phyloP scores from a whole-genome alignment of 2,797 vertebrate species.

The Notamacropus eugenii region DNA sequence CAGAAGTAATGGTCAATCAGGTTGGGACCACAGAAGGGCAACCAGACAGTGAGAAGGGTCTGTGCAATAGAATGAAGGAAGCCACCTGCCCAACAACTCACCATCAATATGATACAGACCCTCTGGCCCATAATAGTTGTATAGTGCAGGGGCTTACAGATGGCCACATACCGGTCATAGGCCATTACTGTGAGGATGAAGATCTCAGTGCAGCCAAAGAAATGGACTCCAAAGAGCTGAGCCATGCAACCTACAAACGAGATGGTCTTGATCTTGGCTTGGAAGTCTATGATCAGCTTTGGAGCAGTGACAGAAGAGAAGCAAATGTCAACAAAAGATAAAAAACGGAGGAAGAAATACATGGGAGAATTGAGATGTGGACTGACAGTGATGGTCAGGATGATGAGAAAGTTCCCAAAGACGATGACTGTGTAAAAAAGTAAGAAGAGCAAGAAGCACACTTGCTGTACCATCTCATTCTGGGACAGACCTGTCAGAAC shows the following conservation, averaged over 20 bases:
- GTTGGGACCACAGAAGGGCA: conserved; percentile 67
- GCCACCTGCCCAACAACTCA: background rate
- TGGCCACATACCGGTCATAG: conserved; percentile 9
- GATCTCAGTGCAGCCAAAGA: conserved; percentile 74
- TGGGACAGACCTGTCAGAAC: conserved; percentile 51
- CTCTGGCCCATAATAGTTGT: background rate
- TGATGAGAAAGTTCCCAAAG: conserved; percentile 58
- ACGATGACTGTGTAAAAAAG: conserved; percentile 47
- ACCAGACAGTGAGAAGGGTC: conserved; percentile 36
- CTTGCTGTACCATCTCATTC: conserved; percentile 22
- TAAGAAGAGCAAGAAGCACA: conserved; percentile 51
- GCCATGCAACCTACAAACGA: conserved; percentile 10
- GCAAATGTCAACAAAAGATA: conserved; percentile 62
- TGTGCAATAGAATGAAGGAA: conserved; percentile 59
- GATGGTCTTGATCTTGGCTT: conserved; percentile 32
- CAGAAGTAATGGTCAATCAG: conserved; percentile 66
- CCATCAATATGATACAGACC: background rate
- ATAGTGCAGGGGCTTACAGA: conserved; percentile 56
- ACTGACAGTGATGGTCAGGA: conserved; percentile 35
- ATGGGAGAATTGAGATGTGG: conserved; percentile 55
- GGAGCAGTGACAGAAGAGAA: conserved; percentile 53
- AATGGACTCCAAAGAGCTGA: conserved; percentile 47
- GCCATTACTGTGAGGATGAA: conserved; percentile 73
- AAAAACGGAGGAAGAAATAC: conserved; percentile 60
- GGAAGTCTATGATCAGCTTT: conserved; percentile 48